phyloP scores from a whole-genome alignment of 2,888 invertebrate genomes.

The Ophioninae sp. region DNA sequence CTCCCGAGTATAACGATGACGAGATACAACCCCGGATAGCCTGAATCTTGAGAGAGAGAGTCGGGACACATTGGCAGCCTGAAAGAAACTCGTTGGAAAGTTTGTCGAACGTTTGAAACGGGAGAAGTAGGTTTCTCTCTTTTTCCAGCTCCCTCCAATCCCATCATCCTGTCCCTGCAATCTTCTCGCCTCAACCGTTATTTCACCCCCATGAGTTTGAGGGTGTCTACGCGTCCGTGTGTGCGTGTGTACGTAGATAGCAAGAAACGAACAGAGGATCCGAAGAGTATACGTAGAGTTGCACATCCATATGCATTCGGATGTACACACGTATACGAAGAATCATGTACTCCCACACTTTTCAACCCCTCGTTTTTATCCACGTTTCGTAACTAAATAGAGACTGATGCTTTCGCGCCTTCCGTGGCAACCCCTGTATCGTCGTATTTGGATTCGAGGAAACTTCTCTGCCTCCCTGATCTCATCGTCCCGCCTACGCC shows the following conservation, averaged over 20 bases:
- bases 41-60: conserved; percentile 51
- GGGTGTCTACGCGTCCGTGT: too few relatives aligned
- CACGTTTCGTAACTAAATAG: conserved; percentile 75
- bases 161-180: conserved; percentile 14
- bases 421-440: conserved; percentile 73
- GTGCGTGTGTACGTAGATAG: conserved; percentile 2
- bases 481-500: conserved; percentile 38
- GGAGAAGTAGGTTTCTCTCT: conserved; percentile 28
- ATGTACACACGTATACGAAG: conserved; percentile 36
- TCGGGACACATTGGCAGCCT: conserved; percentile 62
- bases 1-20: not conserved
- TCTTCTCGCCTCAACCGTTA: conserved; percentile 47
- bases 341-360: conserved; percentile 61
- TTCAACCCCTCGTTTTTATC: conserved; percentile 61
- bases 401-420: conserved; percentile 73
- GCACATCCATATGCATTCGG: conserved; percentile 20
- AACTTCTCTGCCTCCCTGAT: conserved; percentile 70
- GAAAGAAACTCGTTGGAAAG: conserved; percentile 71
- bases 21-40: conserved; percentile 50
- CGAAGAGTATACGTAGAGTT: not conserved
- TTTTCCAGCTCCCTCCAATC: not conserved
- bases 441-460: conserved; percentile 72
- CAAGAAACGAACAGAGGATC: conserved; percentile 1
- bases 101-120: conserved; percentile 72
- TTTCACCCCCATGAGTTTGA: conserved; percentile 9